These are phyloP conservation scores for Psittacula echo DNA, from an alignment of 2,797 vertebrate species.

Conservation along the genomic window DNA sequence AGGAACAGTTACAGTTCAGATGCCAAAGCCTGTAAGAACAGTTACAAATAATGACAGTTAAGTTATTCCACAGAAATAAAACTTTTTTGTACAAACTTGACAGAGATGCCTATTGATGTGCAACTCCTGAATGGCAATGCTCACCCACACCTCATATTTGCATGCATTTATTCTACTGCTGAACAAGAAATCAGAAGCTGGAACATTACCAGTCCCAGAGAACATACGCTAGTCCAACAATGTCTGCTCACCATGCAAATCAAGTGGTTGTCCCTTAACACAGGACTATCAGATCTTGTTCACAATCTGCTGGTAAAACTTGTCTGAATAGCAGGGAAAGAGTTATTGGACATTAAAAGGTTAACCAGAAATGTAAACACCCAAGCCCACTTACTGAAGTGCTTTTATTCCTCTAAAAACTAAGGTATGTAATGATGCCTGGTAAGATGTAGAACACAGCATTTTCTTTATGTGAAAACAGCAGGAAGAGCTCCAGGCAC, in stretches of 20 bases:
- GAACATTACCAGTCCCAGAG: accelerated
- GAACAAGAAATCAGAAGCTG: not conserved
- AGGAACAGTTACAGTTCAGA: accelerated
- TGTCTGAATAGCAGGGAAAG: accelerated
- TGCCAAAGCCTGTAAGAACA: not conserved
- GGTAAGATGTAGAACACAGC: accelerated
- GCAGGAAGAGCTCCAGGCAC: not conserved
- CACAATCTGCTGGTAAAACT: accelerated
- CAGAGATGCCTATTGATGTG: accelerated
- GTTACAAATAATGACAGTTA: accelerated
- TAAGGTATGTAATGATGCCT: accelerated
- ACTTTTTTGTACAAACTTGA: accelerated
- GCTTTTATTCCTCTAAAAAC: accelerated
- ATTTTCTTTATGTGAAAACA: accelerated
- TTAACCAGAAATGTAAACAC: accelerated
- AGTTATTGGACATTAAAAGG: accelerated
- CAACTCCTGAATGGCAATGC: not conserved
- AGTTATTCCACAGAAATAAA: not conserved
- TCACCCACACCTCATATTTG: accelerated
- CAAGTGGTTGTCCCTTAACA: accelerated
- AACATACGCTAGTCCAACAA: accelerated
- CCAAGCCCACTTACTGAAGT: accelerated
- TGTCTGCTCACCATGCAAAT: accelerated
- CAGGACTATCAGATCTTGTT: accelerated
- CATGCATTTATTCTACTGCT: accelerated